phyloP scores from a whole-genome alignment of 2,888 invertebrate genomes.

The Xestoiulus laeticollis region DNA sequence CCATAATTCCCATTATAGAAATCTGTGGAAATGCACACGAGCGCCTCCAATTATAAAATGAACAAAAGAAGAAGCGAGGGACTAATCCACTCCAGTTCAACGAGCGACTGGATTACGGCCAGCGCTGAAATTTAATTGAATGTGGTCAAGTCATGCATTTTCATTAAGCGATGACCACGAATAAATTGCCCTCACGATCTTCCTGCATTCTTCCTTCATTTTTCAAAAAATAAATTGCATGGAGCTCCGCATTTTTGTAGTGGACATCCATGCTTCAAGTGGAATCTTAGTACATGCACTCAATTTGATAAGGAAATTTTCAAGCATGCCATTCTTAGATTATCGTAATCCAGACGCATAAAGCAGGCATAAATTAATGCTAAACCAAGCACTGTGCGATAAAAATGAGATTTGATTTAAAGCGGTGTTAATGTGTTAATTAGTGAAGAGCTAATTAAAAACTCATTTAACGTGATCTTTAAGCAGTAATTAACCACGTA shows the following conservation, averaged over 20 bases:
- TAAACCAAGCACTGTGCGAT: too few species aligned
- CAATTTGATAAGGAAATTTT: too few species aligned
- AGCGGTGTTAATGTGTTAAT: too few species aligned
- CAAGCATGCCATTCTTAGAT: too few species aligned
- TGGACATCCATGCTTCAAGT: neutral
- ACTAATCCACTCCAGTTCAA: neutral
- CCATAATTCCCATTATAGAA: slow-evolving; percentile 37
- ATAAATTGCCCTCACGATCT: neutral
- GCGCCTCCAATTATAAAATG: slow-evolving; percentile 31
- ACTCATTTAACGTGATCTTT: too few species aligned
- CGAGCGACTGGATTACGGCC: slow-evolving; percentile 4
- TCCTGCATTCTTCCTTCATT: neutral
- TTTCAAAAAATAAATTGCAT: too few species aligned
- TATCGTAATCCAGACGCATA: too few species aligned
- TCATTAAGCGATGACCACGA: slow-evolving; percentile 14
- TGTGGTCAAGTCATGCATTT: slow-evolving; percentile 27
- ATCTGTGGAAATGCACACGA: slow-evolving; percentile 37
- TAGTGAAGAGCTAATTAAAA: too few species aligned
- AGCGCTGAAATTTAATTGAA: neutral
- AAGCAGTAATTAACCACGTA: too few species aligned
- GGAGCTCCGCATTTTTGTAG: neutral
- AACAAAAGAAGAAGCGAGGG: neutral
- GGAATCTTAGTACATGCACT: neutral
- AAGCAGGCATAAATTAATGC: too few species aligned
- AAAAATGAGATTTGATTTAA: too few species aligned